These are phyloP conservation scores for Drosophila guanche DNA, from an alignment of 1,140 invertebrate species.

Conservation along the genomic window DNA sequence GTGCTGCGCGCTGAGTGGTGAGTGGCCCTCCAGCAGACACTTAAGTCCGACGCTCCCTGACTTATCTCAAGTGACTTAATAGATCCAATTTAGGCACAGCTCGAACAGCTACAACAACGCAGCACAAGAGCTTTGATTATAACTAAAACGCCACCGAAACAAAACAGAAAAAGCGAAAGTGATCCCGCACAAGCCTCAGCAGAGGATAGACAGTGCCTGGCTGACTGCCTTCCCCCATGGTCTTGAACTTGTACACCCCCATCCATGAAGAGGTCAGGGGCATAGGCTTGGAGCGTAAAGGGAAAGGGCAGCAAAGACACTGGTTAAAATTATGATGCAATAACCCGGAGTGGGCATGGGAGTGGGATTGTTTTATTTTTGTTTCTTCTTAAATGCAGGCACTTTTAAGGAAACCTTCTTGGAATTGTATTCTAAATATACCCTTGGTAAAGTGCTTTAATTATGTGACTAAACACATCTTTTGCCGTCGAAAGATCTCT, in stretches of 20 bases:
- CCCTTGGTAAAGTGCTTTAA: too few species aligned
- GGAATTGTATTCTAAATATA: too few species aligned
- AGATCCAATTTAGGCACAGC: constrained; percentile 63
- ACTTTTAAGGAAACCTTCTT: too few species aligned
- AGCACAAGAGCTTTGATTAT: constrained; percentile 44
- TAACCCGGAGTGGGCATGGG: background rate
- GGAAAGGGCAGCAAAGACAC: constrained; percentile 5
- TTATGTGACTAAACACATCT: too few species aligned
- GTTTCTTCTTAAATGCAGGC: too few species aligned
- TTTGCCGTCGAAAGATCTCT: too few species aligned
- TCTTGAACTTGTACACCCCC: constrained; percentile 49
- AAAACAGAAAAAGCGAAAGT: constrained; percentile 58
- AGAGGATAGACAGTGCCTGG: constrained; percentile 31
- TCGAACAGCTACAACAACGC: constrained; percentile 15
- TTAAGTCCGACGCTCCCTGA: constrained; percentile 40
- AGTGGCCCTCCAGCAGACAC: constrained; percentile 26
- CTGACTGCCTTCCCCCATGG: background rate
- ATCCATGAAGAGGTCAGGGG: constrained; percentile 44
- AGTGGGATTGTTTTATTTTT: too few species aligned
- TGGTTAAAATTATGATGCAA: constrained; percentile 9
- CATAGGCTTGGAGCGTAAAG: constrained; percentile 12
- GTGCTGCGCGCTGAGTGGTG: constrained; percentile 37
- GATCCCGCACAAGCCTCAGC: constrained; percentile 14
- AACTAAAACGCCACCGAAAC: constrained; percentile 45
- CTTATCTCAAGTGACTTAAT: constrained; percentile 74